Evolutionary conservation across 1,140 invertebrate genomes (phyloP).

Genomic region (Gryon sp.): DNA sequence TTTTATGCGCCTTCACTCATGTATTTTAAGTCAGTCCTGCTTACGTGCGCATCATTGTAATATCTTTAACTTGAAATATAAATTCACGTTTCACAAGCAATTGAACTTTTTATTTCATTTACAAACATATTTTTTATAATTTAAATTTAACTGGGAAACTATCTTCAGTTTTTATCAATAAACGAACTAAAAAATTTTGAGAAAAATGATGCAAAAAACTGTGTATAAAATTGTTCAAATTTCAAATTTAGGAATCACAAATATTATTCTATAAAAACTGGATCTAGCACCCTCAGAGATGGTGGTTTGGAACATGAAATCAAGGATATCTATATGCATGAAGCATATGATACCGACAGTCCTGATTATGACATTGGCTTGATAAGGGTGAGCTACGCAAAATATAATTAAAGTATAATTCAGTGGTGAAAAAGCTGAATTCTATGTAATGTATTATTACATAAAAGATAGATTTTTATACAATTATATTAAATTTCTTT

Average conservation of each 20-base stretch:
- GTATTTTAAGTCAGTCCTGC: slow-evolving; percentile 15
- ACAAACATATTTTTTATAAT: too few relatives aligned
- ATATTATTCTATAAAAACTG: slow-evolving; percentile 51
- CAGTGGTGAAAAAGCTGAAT: too few relatives aligned
- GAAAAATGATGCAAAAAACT: slow-evolving; percentile 1
- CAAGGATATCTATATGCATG: slow-evolving; percentile 61
- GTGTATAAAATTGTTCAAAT: neutral
- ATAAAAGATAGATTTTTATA: too few relatives aligned
- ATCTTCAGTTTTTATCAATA: slow-evolving; percentile 1
- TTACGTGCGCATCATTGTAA: slow-evolving; percentile 41
- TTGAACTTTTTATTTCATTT: too few relatives aligned
- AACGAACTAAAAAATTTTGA: slow-evolving; percentile 2
- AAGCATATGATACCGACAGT: slow-evolving; percentile 56
- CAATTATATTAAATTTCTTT: too few relatives aligned
- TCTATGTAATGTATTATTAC: too few relatives aligned
- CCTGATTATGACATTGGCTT: slow-evolving; percentile 68
- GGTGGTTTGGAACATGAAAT: slow-evolving; percentile 44
- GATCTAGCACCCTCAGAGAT: slow-evolving; percentile 57
- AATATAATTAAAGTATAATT: too few relatives aligned
- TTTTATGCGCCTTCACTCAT: slow-evolving; percentile 23
- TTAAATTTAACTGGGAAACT: neutral
- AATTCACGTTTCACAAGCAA: too few relatives aligned
- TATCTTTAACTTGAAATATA: slow-evolving; percentile 24
- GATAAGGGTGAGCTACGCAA: slow-evolving; percentile 57
- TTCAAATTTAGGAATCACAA: slow-evolving; percentile 13